A percentile compares a stretch with the other conserved stretches of the same genome.
Evolutionary conservation across 2,797 vertebrate species (phyloP).

Genomic region (Decapterus maruadsi): DNA sequence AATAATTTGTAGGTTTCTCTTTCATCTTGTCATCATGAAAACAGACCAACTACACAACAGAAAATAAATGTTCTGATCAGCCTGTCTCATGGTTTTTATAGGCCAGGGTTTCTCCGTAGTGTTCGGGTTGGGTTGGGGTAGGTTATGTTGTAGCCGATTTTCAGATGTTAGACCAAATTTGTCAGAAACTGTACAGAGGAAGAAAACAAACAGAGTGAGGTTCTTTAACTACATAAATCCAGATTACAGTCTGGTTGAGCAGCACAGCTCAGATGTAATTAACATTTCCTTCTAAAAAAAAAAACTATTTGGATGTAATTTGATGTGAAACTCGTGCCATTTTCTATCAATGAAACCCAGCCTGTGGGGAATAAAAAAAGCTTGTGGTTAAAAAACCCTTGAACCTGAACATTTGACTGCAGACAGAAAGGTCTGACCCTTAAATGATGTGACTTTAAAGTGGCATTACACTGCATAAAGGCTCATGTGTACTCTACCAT

Average conservation of each 20-base stretch:
- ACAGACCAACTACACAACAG: no score
- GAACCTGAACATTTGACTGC: slow-evolving; percentile 38
- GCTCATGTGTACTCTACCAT: slow-evolving; percentile 10
- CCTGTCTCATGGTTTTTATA: neutral
- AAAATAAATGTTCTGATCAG: neutral
- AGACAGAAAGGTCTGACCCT: slow-evolving; percentile 29
- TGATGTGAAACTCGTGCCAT: slow-evolving; percentile 17
- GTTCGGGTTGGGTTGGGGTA: no score
- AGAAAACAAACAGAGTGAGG: neutral
- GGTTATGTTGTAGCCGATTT: neutral
- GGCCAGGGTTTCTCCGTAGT: no score
- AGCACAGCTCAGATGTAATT: slow-evolving; percentile 11
- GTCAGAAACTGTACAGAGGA: neutral
- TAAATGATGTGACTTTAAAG: slow-evolving; percentile 6
- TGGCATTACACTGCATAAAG: neutral
- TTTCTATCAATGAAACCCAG: slow-evolving; percentile 9
- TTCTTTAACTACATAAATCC: neutral
- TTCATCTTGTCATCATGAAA: neutral
- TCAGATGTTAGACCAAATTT: neutral
- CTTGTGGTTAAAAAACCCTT: slow-evolving; percentile 28
- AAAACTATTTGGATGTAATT: slow-evolving; percentile 16
- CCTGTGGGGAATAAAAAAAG: slow-evolving; percentile 14
- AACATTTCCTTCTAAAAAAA: neutral
- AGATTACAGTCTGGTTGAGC: slow-evolving; percentile 14
- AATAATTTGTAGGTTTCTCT: neutral